Conservation (phyloP, 92 coral and sea anemone species). For the Montipora capitata region DNA sequence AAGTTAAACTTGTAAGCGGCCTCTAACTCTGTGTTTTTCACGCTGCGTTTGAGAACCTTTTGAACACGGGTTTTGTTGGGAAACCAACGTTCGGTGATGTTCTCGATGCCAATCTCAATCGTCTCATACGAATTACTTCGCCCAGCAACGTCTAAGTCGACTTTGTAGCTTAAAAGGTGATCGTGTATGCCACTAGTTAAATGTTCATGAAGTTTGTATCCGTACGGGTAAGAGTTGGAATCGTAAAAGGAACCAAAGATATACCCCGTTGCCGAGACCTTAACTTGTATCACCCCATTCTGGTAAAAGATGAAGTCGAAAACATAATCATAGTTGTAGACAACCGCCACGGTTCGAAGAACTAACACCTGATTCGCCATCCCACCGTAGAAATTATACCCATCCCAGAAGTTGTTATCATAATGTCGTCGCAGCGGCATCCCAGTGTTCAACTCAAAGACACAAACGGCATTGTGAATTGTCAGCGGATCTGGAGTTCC, state of each 20-base stretch:
- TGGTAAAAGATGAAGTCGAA: conserved; percentile 84
- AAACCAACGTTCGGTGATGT: conserved; percentile 85
- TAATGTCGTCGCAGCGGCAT: conserved; percentile 86
- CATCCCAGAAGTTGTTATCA: conserved; percentile 74
- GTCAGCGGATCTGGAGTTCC: conserved; percentile 59
- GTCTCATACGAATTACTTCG: conserved; percentile 85
- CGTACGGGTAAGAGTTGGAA: conserved; percentile 64
- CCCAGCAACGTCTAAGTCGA: conserved; percentile 88
- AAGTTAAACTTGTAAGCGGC: conserved; percentile 92
- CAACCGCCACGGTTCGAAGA: conserved; percentile 81
- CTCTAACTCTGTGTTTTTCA: conserved; percentile 84
- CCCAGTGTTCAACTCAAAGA: conserved; percentile 84
- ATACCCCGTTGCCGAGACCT: conserved; percentile 84
- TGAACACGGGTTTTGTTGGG: conserved; percentile 74
- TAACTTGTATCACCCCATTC: conserved; percentile 84
- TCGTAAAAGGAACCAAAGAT: conserved; percentile 71
- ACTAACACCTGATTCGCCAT: conserved; percentile 76
- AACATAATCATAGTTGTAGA: conserved; percentile 85
- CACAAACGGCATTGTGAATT: conserved; percentile 73
- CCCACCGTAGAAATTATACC: conserved; percentile 87
- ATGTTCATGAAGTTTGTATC: conserved; percentile 54
- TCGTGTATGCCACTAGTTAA: conserved; percentile 84
- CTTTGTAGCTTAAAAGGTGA: conserved; percentile 87
- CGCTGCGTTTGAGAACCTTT: conserved; percentile 80
- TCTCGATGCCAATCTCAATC: conserved; percentile 81